Conservation (phyloP, 2,797 vertebrate species). For the Meda fulgida region DNA sequence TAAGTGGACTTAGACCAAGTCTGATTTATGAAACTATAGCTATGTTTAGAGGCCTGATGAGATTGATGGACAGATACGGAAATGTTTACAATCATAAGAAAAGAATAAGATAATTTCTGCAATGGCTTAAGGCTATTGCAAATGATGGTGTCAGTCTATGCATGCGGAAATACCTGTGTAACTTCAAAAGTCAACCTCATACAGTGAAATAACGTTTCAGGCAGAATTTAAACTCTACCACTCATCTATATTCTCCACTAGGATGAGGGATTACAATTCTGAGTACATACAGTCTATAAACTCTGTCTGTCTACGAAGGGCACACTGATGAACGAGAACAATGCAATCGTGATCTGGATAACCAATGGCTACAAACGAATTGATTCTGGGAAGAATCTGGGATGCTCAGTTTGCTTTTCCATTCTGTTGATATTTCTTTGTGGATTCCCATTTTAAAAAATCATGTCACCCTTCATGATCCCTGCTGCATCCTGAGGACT, state of each 20-base stretch:
- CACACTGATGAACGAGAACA: background rate
- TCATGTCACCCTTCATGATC: slow-evolving; percentile 19
- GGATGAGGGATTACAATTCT: background rate
- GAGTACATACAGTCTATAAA: background rate
- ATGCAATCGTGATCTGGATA: background rate
- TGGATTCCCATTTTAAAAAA: background rate
- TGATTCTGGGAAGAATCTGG: slow-evolving; percentile 8
- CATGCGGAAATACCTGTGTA: background rate
- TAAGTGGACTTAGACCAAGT: background rate
- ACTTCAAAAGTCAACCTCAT: background rate
- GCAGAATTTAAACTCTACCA: background rate
- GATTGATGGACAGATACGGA: background rate
- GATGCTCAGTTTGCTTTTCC: background rate
- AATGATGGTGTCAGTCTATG: background rate
- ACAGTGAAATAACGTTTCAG: background rate
- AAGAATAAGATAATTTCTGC: background rate
- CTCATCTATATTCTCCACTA: background rate
- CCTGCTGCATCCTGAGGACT: background rate
- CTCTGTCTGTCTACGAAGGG: background rate
- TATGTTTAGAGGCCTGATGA: background rate
- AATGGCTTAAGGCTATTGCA: background rate
- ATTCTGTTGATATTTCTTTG: background rate
- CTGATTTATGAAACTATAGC: background rate
- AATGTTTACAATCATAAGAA: background rate
- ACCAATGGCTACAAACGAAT: background rate